Percentiles rank a stretch among this genome's conserved stretches.
These are phyloP conservation scores for Pristionchus japonicus DNA, from an alignment of 2,888 invertebrate species.

Conservation along the genomic window DNA sequence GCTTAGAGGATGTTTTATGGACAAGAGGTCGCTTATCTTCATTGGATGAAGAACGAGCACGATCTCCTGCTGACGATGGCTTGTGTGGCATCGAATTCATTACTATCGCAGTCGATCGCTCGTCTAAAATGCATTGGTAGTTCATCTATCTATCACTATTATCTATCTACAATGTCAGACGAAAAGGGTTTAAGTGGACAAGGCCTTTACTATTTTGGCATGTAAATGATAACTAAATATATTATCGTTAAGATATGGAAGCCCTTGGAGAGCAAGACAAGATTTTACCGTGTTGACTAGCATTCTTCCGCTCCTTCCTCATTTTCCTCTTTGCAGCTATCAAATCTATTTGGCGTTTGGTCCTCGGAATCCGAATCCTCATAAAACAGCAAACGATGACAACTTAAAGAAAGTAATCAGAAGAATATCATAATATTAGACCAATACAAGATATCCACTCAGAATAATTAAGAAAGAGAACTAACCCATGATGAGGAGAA, in stretches of 20 bases:
- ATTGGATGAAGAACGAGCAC: conserved; percentile 39
- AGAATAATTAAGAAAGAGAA: conserved; percentile 28
- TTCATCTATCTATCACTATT: neutral
- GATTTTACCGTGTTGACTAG: conserved; percentile 41
- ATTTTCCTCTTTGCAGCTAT: conserved; percentile 68
- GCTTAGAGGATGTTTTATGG: conserved; percentile 15
- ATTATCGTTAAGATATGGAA: neutral
- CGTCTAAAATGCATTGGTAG: conserved; percentile 51
- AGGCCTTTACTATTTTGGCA: no score
- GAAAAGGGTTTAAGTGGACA: no score
- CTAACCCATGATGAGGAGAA: conserved; percentile 72
- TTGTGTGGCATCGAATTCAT: conserved; percentile 67
- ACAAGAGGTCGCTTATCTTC: conserved; percentile 42
- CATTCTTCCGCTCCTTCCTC: conserved; percentile 54
- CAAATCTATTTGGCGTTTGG: conserved; percentile 73
- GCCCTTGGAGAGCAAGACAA: neutral
- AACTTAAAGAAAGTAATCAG: conserved; percentile 54
- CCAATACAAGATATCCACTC: no score
- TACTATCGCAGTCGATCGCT: conserved; percentile 69
- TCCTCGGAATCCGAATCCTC: conserved; percentile 72
- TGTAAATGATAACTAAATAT: no score
- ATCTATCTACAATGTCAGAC: neutral
- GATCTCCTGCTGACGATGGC: neutral
- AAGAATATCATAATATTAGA: no score
- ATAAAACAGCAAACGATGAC: conserved; percentile 74